Evolutionary conservation across 1,140 invertebrate species (phyloP).

Genomic region (Acyrthosiphon pisum): DNA sequence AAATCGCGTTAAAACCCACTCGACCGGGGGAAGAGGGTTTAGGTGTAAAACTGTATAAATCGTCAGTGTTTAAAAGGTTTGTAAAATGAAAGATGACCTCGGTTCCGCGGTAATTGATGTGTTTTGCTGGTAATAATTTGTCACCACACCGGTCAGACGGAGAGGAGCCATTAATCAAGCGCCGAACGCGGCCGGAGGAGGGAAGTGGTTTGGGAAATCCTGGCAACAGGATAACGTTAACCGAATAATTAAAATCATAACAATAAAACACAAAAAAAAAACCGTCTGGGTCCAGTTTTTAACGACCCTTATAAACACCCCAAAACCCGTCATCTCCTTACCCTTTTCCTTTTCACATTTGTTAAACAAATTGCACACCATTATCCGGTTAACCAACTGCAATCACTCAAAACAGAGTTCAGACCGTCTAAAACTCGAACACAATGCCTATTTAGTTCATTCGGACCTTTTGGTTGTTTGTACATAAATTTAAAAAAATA

Average conservation of each 20-base stretch:
- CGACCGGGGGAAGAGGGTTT: not conserved
- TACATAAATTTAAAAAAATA: not conserved
- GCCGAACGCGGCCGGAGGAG: not conserved
- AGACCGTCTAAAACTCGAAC: not conserved
- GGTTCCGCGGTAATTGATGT: constrained; percentile 51
- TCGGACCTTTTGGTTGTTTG: not conserved
- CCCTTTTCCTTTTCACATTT: constrained; percentile 35
- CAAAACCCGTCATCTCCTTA: constrained; percentile 27
- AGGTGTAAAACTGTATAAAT: constrained; percentile 43
- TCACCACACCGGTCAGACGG: constrained; percentile 48
- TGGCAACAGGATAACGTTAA: constrained; percentile 31
- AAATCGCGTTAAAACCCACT: constrained; percentile 41
- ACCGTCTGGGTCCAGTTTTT: constrained; percentile 44
- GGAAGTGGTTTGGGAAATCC: constrained; percentile 20
- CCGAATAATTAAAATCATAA: constrained; percentile 47
- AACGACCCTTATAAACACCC: constrained; percentile 50
- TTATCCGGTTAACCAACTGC: constrained; percentile 45
- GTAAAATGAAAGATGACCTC: constrained; percentile 53
- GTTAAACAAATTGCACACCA: constrained; percentile 8
- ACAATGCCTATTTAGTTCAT: constrained; percentile 34
- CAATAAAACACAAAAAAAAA: constrained; percentile 47
- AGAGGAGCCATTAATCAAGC: constrained; percentile 43
- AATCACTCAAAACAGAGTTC: constrained; percentile 19
- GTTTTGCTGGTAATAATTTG: constrained; percentile 51
- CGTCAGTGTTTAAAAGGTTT: constrained; percentile 32